Evolutionary conservation across 2,888 invertebrate species (phyloP).

Genomic region (Cosmopolites sordidus): DNA sequence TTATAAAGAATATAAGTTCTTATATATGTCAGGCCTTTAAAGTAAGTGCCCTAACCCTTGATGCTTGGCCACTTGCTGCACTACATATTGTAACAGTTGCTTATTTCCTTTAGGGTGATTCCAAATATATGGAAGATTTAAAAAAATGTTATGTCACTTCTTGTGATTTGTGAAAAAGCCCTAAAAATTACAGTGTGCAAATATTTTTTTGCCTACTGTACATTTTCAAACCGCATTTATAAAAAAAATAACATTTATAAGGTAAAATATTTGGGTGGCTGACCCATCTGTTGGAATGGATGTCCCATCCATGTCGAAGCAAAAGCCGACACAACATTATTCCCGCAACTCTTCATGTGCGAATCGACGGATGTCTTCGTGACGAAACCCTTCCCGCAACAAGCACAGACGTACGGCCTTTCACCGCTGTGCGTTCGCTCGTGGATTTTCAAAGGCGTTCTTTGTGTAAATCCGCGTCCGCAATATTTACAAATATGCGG

Average conservation of each 20-base stretch:
- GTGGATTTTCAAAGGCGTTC: constrained; percentile 57
- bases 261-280: constrained; percentile 2
- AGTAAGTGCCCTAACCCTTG: too few species aligned
- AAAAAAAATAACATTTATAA: not conserved
- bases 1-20: too few species aligned
- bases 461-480: constrained; percentile 49
- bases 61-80: too few species aligned
- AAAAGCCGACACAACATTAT: constrained; percentile 18
- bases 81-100: too few species aligned
- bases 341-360: constrained; percentile 40
- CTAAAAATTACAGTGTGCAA: too few species aligned
- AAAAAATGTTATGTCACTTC: too few species aligned
- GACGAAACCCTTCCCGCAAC: constrained; percentile 47
- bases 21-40: too few species aligned
- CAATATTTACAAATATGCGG: constrained; percentile 41
- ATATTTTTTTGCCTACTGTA: too few species aligned
- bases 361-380: constrained; percentile 43
- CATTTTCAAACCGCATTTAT: too few species aligned
- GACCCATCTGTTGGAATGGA: constrained; percentile 14
- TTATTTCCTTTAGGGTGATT: too few species aligned
- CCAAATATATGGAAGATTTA: too few species aligned
- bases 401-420: constrained; percentile 44
- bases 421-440: constrained; percentile 49
- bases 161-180: too few species aligned
- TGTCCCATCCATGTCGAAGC: constrained; percentile 25